phyloP scores from a whole-genome alignment of 2,113 vertebrate genomes.

The Cyprinodon variegatus region DNA sequence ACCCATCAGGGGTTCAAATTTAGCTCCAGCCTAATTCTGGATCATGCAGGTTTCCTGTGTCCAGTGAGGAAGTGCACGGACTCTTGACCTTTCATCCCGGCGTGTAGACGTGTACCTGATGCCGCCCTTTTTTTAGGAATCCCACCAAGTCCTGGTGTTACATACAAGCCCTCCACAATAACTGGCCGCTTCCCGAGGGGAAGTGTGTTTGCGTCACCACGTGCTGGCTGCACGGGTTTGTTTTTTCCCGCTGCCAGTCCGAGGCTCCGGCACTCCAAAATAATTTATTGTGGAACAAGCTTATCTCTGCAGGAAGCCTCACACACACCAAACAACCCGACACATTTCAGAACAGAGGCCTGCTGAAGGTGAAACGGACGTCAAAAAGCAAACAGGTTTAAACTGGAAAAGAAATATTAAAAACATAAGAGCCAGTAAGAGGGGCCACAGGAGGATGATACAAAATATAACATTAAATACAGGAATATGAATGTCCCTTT shows the following conservation, averaged over 20 bases:
- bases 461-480: too few relatives aligned
- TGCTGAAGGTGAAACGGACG: not conserved
- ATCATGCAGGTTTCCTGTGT: slow-evolving; percentile 54
- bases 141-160: slow-evolving; percentile 35
- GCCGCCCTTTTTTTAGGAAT: slow-evolving; percentile 51
- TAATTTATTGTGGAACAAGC: slow-evolving; percentile 41
- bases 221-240: slow-evolving; percentile 38
- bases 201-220: slow-evolving; percentile 75
- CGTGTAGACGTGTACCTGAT: slow-evolving; percentile 32
- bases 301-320: slow-evolving; percentile 21
- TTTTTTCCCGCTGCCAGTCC: slow-evolving; percentile 48
- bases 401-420: not conserved
- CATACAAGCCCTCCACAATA: slow-evolving; percentile 66
- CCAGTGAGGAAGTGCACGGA: slow-evolving; percentile 53
- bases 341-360: not conserved
- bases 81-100: slow-evolving; percentile 30
- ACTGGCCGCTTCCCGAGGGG: slow-evolving; percentile 74
- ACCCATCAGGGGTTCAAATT: slow-evolving; percentile 55
- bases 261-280: not conserved
- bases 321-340: not conserved
- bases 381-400: not conserved
- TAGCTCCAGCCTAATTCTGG: slow-evolving; percentile 45
- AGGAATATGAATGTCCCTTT: too few relatives aligned
- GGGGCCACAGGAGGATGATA: too few relatives aligned
- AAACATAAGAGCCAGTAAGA: not conserved